Evolutionary conservation across 2,888 invertebrate species (phyloP).

Genomic region (Biston stratarius): DNA sequence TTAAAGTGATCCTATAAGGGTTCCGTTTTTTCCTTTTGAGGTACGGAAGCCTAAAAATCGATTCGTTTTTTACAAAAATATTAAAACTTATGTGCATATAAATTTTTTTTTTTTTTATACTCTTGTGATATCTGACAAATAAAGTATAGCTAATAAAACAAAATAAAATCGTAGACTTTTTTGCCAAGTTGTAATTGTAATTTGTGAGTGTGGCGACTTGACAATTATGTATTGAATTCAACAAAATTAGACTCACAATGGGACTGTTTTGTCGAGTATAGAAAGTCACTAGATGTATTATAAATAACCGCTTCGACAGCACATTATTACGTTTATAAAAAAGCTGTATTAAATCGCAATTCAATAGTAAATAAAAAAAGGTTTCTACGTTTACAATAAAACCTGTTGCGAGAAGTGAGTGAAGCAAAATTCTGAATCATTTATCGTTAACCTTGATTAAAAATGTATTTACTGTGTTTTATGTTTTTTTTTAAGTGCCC

Average conservation of each 20-base stretch:
- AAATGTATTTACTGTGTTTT: not conserved
- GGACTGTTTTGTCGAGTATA: constrained; percentile 53
- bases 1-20: too few species aligned
- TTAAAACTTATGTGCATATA: too few species aligned
- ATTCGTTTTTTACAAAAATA: too few species aligned
- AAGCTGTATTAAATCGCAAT: constrained; percentile 8
- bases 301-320: constrained; percentile 59
- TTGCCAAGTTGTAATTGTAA: not conserved
- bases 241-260: constrained; percentile 61
- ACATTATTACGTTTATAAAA: constrained; percentile 50
- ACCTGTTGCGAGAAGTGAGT: not conserved
- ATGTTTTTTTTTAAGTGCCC: not conserved
- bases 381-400: not conserved
- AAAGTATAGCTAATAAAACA: too few species aligned
- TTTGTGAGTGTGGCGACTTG: not conserved
- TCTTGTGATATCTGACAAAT: too few species aligned
- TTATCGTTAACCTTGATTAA: not conserved
- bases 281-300: constrained; percentile 63
- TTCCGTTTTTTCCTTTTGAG: too few species aligned
- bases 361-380: not conserved
- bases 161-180: not conserved
- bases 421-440: not conserved
- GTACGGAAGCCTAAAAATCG: too few species aligned
- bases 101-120: too few species aligned
- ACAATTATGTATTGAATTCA: constrained; percentile 38